Base-by-base conservation (phyloP, 2,888 invertebrate species). In the Acrobeloides nanus region DNA sequence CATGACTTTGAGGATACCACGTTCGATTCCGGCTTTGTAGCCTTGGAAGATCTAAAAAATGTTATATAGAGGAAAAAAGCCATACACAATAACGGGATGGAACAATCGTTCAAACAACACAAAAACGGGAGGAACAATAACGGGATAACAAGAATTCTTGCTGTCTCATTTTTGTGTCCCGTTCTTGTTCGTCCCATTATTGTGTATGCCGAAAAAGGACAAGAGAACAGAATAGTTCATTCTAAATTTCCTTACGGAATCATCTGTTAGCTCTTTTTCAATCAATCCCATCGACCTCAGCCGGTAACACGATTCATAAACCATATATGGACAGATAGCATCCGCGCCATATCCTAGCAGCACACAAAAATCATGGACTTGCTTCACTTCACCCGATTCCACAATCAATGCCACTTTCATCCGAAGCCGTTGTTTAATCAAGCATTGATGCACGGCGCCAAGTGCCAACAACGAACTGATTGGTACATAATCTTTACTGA, bases 361-460 rank as follows among this genome's bases (percentile, higher is more conserved):
- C 0, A 92, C 87, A 71, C 92, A 93, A 77, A 93, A 84, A 73
- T 97, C 93, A 74, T 95, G 95, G 15, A 72, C 72, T 32, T 86
- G 90, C 65, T 90, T 82, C 0, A 92, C 90, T 76, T 97, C 95
- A 1, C 86, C 97, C 0, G 92, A 89, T 78, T 97, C 97, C 46
- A 95, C 81, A 46, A 97, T 82, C 46, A 97, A 79, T 29, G 89
- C 93, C 8, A 72, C 72, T 75, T 90, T 92, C 89, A 93, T 92
- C 42, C 97, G 82, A 64, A 89, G 85, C 29, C 93, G 82, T 25
- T 87, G 86, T 75, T 89, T 88, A 67, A 97, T 93, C 65, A 97
- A 77, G 74, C 89, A 84, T 74, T 97, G 95, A 77, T 97, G 95
- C 1, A 89, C 85, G 17, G 89, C 89, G 37, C 97, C 92, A 43